Base-by-base conservation (phyloP, 53 echinoderm and acorn worm species). In the Crossaster papposus region DNA sequence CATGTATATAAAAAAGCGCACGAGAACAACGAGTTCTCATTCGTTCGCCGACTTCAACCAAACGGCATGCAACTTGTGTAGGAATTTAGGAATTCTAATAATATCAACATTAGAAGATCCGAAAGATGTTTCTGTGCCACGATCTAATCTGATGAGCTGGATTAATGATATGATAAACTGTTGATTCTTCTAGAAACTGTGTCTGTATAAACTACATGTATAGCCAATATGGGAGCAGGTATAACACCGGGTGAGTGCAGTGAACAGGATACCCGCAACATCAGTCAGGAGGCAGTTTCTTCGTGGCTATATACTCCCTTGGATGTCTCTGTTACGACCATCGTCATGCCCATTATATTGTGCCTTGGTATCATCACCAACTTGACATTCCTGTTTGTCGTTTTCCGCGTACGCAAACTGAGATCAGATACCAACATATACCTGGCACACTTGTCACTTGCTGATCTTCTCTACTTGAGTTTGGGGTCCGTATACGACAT, bases 361-460 rank as follows among this genome's bases (percentile, higher is more conserved):
- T 44, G 30, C 23, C 80, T 90, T 79, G 93, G 93, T 9, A 31
- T 93, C 7, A 64, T 71, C 36, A 86, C 72, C 44, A 93, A 93
- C 28, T 33, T 72, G 20, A 63, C 80, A 44, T 88, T 93, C 33
- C 88, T 93, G 0, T 87, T 93, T 31, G 91, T 91, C 35, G 72
- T 91, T n/a, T 82, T 82, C 65, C 85, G 87, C 34, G 76, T 91
- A 23, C 84, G 87, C 64, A 79, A 55, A 17, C 91, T 93, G 91
- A 35, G 78, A 80, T 91, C 93, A 3, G 80, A 79, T 1, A 93
- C 91, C 51, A 93, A 93, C 34, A 80, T 91, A 51, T 93, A 91
- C 70, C 65, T 91, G 51, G 83, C 85, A 23, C 81, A 78, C 64
- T 54, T 93, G 78, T 88, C 93, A 14, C 34, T 91, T 3, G 82